Evolutionary conservation across 2,797 vertebrate species (phyloP), one percentile per base, ranked within the genome.

Genomic region (Chaetodon trifasciatus): DNA sequence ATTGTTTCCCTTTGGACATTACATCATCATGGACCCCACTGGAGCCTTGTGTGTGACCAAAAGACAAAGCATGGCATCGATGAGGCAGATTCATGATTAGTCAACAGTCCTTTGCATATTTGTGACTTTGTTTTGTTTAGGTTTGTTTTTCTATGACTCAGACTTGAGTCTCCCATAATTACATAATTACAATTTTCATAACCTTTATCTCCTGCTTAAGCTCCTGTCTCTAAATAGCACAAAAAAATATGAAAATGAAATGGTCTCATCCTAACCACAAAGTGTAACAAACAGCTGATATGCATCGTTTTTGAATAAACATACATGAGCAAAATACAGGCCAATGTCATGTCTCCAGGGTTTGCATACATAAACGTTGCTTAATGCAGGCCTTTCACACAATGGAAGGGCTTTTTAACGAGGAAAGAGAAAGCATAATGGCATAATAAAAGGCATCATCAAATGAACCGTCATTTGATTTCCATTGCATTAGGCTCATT

Each of bases 401-500:
- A 82, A 53, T 74, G 77, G 55, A 87, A 84, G 70, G 57, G 71
- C 70, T 79, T 90, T 90, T 89, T 92, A 94, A 94, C 90, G 95
- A 92, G 92, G 80, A 91, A 82, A 88, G 89, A 76, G 62, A 86
- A 89, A 85, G 87, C 79, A 55, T 95, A 95, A 96, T 95, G 93
- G 93, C 84, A 81, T 87, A 94, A 95, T 96, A 95, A 95, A 95
- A 95, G 78, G 88, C 82, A 92, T 84, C 90, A 90, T 92, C 83
- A 90, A 84, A 94, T 90, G 86, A 88, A 83, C 86, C 90, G 86
- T 91, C 90, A 91, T 95, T 93, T 94, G 90, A 94, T 95, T 95
- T 94, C 92, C 94, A 94, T 90, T 89, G 87, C 95, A 95, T 95
- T 95, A 94, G 88, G 88, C 67, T 86, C 85, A 83, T 86, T 86